These are phyloP conservation scores for Eupsittula cactorum DNA, from an alignment of 2,113 vertebrate species.

Conservation along the genomic window DNA sequence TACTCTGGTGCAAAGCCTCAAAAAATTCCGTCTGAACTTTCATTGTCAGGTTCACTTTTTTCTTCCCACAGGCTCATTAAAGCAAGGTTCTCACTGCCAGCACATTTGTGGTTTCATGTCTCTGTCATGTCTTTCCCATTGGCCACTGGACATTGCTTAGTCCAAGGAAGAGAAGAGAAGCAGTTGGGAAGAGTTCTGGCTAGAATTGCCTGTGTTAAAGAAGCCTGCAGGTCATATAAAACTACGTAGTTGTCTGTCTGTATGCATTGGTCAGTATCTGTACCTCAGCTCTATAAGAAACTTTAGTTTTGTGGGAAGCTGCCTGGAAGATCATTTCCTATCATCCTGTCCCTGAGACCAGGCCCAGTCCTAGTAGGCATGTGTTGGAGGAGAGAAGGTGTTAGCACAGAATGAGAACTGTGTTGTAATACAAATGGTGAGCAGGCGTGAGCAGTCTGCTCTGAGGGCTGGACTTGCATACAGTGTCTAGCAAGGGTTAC, in stretches of 20 bases:
- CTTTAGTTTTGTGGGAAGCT: neutral
- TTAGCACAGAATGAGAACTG: neutral
- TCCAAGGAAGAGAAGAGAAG: neutral
- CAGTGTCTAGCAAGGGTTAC: neutral
- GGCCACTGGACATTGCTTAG: neutral
- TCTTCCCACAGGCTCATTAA: neutral
- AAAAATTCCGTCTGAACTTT: neutral
- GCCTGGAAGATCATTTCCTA: neutral
- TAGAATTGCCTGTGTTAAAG: neutral
- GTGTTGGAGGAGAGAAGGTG: neutral
- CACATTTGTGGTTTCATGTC: neutral
- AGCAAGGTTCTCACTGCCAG: neutral
- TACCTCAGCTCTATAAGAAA: neutral
- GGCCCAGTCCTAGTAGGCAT: neutral
- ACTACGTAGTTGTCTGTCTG: neutral
- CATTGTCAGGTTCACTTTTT: neutral
- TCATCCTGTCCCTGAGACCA: neutral
- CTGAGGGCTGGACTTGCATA: neutral
- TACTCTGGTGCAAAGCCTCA: neutral
- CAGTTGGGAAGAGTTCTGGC: neutral
- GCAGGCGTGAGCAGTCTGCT: neutral
- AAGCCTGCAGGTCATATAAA: neutral
- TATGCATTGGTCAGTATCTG: neutral
- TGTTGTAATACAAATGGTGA: neutral
- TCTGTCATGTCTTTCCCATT: neutral